phyloP scores from a whole-genome alignment of 2,888 invertebrate species.

The Leptinotarsa peninsularis region DNA sequence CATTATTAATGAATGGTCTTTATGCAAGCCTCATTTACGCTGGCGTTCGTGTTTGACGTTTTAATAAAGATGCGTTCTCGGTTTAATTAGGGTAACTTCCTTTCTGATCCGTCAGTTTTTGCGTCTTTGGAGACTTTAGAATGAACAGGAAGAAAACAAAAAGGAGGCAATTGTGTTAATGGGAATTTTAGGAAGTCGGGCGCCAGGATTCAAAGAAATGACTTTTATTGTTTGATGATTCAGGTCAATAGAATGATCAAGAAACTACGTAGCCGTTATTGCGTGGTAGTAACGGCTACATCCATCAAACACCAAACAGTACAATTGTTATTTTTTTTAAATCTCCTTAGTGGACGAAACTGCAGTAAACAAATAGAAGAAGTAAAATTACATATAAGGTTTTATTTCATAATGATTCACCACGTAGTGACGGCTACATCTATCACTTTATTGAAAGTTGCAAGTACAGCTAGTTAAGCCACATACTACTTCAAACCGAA shows the following conservation, averaged over 20 bases:
- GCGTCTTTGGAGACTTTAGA: constrained; percentile 25
- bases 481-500: no score
- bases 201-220: not conserved
- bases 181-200: constrained; percentile 16
- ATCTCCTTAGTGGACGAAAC: no score
- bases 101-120: constrained; percentile 38
- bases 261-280: no score
- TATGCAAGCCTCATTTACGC: constrained; percentile 58
- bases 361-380: no score
- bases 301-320: no score
- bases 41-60: constrained; percentile 59
- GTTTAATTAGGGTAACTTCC: constrained; percentile 50
- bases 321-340: no score
- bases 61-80: constrained; percentile 55
- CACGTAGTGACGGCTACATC: no score
- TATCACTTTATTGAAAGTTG: no score
- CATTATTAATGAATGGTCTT: constrained; percentile 59
- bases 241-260: not conserved
- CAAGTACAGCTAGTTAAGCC: no score
- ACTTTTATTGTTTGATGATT: not conserved
- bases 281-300: no score
- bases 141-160: constrained; percentile 35
- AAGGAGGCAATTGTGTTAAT: constrained; percentile 26
- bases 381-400: no score
- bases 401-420: no score